A percentile compares a stretch with the other conserved stretches of the same genome.
Evolutionary conservation across 92 coral and sea anemone species (phyloP).

Genomic region (Muricea muricata): DNA sequence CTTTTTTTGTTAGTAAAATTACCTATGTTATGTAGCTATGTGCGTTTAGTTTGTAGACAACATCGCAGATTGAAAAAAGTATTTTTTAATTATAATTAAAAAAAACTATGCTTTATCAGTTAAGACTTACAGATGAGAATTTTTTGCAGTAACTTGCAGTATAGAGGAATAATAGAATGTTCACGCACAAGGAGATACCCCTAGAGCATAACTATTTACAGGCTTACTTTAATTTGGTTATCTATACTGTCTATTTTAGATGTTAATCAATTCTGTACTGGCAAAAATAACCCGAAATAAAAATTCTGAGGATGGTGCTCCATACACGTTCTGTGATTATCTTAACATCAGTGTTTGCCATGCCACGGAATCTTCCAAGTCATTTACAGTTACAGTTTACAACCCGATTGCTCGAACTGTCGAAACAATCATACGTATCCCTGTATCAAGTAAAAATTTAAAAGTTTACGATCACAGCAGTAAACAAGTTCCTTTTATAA

Average conservation of each 20-base stretch:
- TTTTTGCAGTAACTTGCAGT: too few relatives aligned
- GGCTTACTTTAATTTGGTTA: too few relatives aligned
- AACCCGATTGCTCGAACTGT: conserved; percentile 82
- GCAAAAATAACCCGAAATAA: conserved; percentile 38
- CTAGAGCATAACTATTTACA: too few relatives aligned
- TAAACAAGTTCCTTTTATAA: conserved; percentile 62
- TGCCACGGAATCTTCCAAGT: conserved; percentile 71
- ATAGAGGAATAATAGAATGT: too few relatives aligned
- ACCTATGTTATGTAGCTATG: too few relatives aligned
- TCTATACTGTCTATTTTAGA: conserved; percentile 49
- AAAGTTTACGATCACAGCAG: conserved; percentile 77
- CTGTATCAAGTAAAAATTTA: conserved; percentile 63
- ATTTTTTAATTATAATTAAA: too few relatives aligned
- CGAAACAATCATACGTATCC: conserved; percentile 66
- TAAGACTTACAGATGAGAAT: too few relatives aligned
- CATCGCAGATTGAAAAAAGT: too few relatives aligned
- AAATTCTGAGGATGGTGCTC: conserved; percentile 41
- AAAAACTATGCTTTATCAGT: too few relatives aligned
- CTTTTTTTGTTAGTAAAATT: too few relatives aligned
- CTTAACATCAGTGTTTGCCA: conserved; percentile 90
- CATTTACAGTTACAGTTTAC: conserved; percentile 80
- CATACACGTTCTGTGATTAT: conserved; percentile 78
- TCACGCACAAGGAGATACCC: too few relatives aligned
- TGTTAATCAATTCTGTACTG: conserved; percentile 68
- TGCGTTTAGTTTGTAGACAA: too few relatives aligned